Evolutionary conservation across 2,113 vertebrate genomes (phyloP).

Genomic region (Pollachius pollachius): DNA sequence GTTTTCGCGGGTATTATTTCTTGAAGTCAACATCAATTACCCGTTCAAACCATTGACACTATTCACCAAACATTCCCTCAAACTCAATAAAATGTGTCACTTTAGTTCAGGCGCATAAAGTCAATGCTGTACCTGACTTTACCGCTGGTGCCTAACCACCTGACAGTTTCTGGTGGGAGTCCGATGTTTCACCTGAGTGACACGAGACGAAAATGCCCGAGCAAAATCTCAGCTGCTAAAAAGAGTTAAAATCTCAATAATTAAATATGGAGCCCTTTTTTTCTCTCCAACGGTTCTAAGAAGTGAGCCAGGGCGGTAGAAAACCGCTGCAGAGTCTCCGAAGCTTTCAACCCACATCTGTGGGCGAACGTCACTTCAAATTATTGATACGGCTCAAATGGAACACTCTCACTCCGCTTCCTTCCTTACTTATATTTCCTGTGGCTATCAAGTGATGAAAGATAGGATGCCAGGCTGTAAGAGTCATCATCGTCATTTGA

Average conservation of each 20-base stretch:
- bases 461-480: too few species aligned
- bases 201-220: conserved; percentile 52
- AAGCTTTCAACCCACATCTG: conserved; percentile 58
- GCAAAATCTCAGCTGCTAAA: conserved; percentile 34
- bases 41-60: too few species aligned
- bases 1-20: too few species aligned
- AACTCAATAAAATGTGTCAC: too few species aligned
- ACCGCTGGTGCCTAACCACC: too few species aligned
- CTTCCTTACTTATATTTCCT: conserved; percentile 14
- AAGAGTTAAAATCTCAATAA: conserved; percentile 57
- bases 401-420: conserved; percentile 26
- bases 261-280: conserved; percentile 56
- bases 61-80: too few species aligned
- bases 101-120: too few species aligned
- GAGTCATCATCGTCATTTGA: too few species aligned
- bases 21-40: too few species aligned
- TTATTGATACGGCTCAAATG: conserved; percentile 32
- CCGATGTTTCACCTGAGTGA: conserved; percentile 49
- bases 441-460: neutral
- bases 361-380: conserved; percentile 23
- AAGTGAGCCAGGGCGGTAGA: conserved; percentile 28
- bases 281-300: conserved; percentile 36
- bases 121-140: too few species aligned
- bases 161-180: too few species aligned
- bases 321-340: conserved; percentile 41